Conservation (phyloP, 2,888 invertebrate species). For the Chesias legatella region DNA sequence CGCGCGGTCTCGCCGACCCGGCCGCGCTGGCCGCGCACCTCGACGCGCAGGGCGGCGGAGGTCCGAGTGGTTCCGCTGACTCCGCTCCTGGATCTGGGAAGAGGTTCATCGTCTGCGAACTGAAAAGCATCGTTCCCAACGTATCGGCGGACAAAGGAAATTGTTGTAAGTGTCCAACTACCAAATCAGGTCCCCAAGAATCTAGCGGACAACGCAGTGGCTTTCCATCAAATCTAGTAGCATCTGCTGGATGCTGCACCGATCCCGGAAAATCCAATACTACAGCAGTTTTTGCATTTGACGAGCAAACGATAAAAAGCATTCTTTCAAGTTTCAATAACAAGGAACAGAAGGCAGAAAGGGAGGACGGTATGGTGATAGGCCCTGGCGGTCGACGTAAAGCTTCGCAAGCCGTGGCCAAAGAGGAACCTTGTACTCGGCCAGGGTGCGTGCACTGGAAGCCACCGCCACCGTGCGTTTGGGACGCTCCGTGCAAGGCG, state of each 20-base stretch:
- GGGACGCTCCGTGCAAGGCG: slow-evolving; percentile 67
- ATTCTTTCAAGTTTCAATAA: slow-evolving; percentile 49
- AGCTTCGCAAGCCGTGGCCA: slow-evolving; percentile 30
- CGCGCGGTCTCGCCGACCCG: slow-evolving; percentile 65
- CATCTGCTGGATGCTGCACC: slow-evolving; percentile 31
- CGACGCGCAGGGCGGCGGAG: slow-evolving; percentile 40
- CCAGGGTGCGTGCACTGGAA: slow-evolving; percentile 63
- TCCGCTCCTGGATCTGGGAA: slow-evolving; percentile 48
- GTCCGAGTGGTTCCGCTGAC: slow-evolving; percentile 34
- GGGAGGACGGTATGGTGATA: slow-evolving; percentile 27
- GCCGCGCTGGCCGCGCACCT: slow-evolving; percentile 55
- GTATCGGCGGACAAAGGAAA: slow-evolving; percentile 42
- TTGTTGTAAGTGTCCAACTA: slow-evolving; percentile 63
- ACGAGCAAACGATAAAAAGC: slow-evolving; percentile 46
- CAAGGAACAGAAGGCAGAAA: slow-evolving; percentile 39
- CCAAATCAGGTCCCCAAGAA: slow-evolving; percentile 26
- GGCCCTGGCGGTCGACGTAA: slow-evolving; percentile 47
- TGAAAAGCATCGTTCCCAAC: slow-evolving; percentile 60
- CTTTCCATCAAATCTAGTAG: slow-evolving; percentile 10
- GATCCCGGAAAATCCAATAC: slow-evolving; percentile 22
- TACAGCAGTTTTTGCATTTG: slow-evolving; percentile 44
- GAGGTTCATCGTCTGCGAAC: slow-evolving; percentile 70
- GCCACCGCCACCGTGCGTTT: slow-evolving; percentile 65
- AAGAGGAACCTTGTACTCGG: slow-evolving; percentile 57
- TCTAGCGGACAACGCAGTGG: slow-evolving; percentile 13